These are phyloP conservation scores for Himalopsyche japonica DNA, from an alignment of 2,888 invertebrate genomes.

Conservation along the genomic window DNA sequence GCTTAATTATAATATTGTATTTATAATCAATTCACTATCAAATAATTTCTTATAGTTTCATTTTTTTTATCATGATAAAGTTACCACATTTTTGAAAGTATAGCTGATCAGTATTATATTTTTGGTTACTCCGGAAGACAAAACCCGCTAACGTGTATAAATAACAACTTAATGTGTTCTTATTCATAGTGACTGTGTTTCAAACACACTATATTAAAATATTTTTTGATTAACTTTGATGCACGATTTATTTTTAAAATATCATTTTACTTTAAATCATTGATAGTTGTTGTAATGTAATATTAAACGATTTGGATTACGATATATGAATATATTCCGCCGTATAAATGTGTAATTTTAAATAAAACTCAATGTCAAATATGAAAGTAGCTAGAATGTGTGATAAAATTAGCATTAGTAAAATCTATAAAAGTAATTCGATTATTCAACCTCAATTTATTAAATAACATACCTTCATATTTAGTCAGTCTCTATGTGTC, in stretches of 20 bases:
- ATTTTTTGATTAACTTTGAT: slow-evolving; percentile 20
- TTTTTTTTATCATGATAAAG: neutral
- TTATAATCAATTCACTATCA: neutral
- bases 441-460: slow-evolving; percentile 34
- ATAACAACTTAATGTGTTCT: slow-evolving; percentile 20
- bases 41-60: neutral
- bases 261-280: slow-evolving; percentile 11
- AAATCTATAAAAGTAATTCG: slow-evolving; percentile 27
- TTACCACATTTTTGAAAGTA: neutral
- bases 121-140: neutral
- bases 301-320: slow-evolving; percentile 28
- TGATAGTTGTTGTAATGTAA: slow-evolving; percentile 27
- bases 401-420: slow-evolving; percentile 39
- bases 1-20: neutral
- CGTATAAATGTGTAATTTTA: slow-evolving; percentile 39
- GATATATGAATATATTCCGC: slow-evolving; percentile 37
- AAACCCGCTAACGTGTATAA: neutral
- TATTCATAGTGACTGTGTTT: slow-evolving; percentile 20
- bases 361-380: slow-evolving; percentile 37
- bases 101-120: neutral
- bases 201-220: slow-evolving; percentile 16
- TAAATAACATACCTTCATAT: slow-evolving; percentile 18
- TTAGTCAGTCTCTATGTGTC: slow-evolving; percentile 40
- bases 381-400: slow-evolving; percentile 41
- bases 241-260: slow-evolving; percentile 22